Evolutionary conservation across 2,888 invertebrate genomes (phyloP), one percentile per base, ranked within the genome.

Genomic region (Lapara coniferarum): DNA sequence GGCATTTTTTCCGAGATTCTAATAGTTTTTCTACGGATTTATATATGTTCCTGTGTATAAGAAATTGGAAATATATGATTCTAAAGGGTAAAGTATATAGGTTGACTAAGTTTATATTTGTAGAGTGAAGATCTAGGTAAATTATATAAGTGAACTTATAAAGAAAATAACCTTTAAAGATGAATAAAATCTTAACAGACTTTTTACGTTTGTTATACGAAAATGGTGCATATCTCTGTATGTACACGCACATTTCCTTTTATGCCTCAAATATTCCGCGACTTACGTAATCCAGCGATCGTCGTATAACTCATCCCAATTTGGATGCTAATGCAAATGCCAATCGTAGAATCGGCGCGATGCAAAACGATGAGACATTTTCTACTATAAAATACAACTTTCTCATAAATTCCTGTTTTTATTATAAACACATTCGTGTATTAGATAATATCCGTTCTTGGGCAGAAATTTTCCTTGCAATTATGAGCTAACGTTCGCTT

Each of bases 331-430:
- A 63, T 63, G 63, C 63, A 63, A 63, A 63, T 63, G 6, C 25
- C 10, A 63, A 19, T 19, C 46, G 10, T 19, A 63, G 13, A 19
- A 19, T 63, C 67, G 55, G 13, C 14, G 37, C 58, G 59, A 70
- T 66, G 69, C 74, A 71, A 69, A 30, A 44, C 51, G 49, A 52
- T 70, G 70, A 66, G 67, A 78, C 70, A 72, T 73, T 78, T 75
- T 75, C 74, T 74, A 74, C 63, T 58, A 70, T 72, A 69, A 72
- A 73, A 70, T 66, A 72, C 69, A 70, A 75, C 78, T 69, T 69
- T 69, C 69, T 66, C 63, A 55, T 69, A 63, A 55, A 19, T 76
- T 77, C 77, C 69, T 77, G 66, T 68, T 57, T 69, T 71, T 70
- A 53, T 69, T 52, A 68, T 66, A 52, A 10, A 67, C 52, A 68